Conservation (phyloP, 1,140 invertebrate species). For the Aleiodes sp. region DNA sequence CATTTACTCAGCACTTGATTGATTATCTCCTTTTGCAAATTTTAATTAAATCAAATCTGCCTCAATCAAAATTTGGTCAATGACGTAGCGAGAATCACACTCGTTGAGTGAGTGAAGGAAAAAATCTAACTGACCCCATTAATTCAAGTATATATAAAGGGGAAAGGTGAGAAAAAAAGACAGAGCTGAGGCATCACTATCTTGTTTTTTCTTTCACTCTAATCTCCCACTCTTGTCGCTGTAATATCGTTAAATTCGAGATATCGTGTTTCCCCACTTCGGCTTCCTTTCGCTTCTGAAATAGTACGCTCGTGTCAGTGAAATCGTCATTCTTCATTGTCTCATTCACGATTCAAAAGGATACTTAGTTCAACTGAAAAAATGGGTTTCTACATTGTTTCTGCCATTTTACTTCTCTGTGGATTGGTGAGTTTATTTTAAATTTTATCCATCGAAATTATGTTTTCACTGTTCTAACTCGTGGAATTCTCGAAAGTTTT, state of each 20-base stretch:
- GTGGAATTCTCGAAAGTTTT: constrained; percentile 23
- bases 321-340: not conserved
- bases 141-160: not conserved
- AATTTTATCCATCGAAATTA: no score
- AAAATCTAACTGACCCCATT: no score
- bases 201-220: not conserved
- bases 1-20: no score
- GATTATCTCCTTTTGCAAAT: no score
- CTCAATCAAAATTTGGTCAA: no score
- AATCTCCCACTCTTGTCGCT: not conserved
- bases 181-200: not conserved
- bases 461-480: no score
- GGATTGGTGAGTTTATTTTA: not conserved
- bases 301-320: not conserved
- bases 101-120: no score
- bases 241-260: not conserved
- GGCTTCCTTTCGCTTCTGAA: not conserved
- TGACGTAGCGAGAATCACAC: no score
- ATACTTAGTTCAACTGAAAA: not conserved
- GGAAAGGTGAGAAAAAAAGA: not conserved
- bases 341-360: not conserved
- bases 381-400: not conserved
- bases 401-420: not conserved
- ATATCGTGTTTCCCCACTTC: not conserved
- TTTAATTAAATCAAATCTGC: no score